Percentiles rank a stretch among this genome's conserved stretches.
Conservation (phyloP, 2,113 vertebrate species). For the Ardeotis arabs region DNA sequence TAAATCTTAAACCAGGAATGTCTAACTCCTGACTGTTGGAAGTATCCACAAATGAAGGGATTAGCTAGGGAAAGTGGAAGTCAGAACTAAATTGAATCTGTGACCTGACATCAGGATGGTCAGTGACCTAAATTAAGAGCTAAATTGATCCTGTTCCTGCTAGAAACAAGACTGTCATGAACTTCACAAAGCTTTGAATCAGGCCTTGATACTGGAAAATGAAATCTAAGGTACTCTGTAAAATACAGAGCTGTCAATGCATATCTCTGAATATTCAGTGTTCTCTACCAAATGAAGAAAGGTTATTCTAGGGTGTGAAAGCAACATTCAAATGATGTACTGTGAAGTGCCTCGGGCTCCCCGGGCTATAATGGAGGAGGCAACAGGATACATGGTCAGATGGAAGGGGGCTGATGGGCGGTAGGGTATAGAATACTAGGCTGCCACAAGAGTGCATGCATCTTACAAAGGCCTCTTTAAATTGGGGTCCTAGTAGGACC, state of each 20-base stretch:
- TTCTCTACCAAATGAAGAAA: neutral
- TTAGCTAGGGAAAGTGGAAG: conserved; percentile 24
- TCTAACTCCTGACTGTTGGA: neutral
- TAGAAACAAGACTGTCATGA: neutral
- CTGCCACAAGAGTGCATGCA: rapidly evolving
- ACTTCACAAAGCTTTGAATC: conserved; percentile 20
- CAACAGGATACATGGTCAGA: neutral
- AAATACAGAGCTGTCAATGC: neutral
- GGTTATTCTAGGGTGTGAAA: neutral
- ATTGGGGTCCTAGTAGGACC: neutral
- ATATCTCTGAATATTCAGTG: neutral
- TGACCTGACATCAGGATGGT: conserved; percentile 20
- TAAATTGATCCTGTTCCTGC: neutral
- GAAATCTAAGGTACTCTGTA: neutral
- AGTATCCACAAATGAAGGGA: conserved; percentile 17
- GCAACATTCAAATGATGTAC: neutral
- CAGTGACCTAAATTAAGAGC: conserved; percentile 13
- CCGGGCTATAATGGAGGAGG: neutral
- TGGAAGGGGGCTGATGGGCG: neutral
- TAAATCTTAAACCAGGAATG: neutral
- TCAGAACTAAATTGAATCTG: conserved; percentile 31
- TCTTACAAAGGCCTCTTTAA: neutral
- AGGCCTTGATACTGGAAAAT: neutral
- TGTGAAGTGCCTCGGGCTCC: neutral
- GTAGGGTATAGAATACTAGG: neutral